Base-by-base conservation (phyloP, 2,113 vertebrate species). In the Symphodus melops region DNA sequence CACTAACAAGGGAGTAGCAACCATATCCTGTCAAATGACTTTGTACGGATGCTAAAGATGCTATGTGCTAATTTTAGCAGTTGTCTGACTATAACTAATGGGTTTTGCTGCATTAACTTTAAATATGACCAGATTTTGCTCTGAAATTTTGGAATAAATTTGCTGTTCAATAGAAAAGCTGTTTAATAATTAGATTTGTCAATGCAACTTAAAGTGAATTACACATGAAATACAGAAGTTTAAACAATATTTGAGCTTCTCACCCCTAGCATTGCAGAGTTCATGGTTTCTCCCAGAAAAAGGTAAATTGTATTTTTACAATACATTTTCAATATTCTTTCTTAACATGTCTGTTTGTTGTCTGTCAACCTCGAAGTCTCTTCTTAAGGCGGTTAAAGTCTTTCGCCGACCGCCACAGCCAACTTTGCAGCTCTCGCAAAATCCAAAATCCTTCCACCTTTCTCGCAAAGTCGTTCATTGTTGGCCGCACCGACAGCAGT, bases 361-460 rank as follows among this genome's bases (percentile, higher is more conserved):
- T 46, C 44, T 53, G 33, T 95, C 89, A 94, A 33, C 83, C 91
- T 70, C 92, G 59, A 39, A 95, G 90, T 72, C 91, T 96, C 92
- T 96, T 98, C 92, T 98, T 98, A 44, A 99, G 95, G 54, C 97
- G 91, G 87, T 97, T 98, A 83, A 99, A 99, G 94, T 99, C 98
- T 80, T 99, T 99, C 23, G 98, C 97, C 0, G 98, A 99, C 55
- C 98, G 93, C 96, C 97, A 98, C 70, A 99, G 91, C 98, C 98
- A 99, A 70, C 95, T 98, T 94, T 99, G 97, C 89, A 99, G 94
- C 92, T 99, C 98, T 83, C 98, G 93, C 81, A 99, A 93, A 88
- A 99, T 92, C 98, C 98, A 99, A 88, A 98, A 99, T 20, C 97
- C 96, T 37, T 97, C 97, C 93, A 99, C 97, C 91, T 99, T 99